phyloP scores from a whole-genome alignment of 1,140 invertebrate genomes.

The Diorhabda elongata region DNA sequence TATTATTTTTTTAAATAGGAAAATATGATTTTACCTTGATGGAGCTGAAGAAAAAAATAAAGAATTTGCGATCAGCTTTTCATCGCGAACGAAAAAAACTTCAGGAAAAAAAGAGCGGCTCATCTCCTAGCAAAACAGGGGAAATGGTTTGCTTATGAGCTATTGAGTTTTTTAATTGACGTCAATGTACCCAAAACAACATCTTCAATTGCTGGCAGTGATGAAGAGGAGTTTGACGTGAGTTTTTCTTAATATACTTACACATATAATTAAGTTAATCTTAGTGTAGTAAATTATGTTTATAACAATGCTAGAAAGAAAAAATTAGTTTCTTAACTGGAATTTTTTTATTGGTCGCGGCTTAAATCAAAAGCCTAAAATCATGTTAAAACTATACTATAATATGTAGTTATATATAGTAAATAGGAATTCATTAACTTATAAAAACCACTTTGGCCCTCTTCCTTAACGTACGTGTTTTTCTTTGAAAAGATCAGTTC shows the following conservation, averaged over 20 bases:
- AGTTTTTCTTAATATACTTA: not conserved
- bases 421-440: too few species aligned
- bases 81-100: not conserved
- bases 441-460: too few species aligned
- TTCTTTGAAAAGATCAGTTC: too few species aligned
- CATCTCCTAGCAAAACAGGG: constrained; percentile 3
- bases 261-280: not conserved
- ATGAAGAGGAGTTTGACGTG: not conserved
- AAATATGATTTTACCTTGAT: constrained; percentile 11
- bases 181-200: constrained; percentile 5
- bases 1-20: constrained; percentile 2
- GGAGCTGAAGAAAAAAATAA: constrained; percentile 10
- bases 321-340: not conserved
- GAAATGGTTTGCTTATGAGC: constrained; percentile 5
- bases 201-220: not conserved
- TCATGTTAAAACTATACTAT: too few species aligned
- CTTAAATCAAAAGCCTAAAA: too few species aligned
- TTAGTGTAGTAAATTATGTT: not conserved
- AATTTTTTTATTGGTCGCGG: not conserved
- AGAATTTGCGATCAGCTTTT: not conserved
- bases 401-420: too few species aligned
- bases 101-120: not conserved
- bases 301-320: not conserved
- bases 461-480: too few species aligned
- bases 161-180: not conserved